These are phyloP conservation scores for Trichomycterus rosablanca DNA, from an alignment of 2,113 vertebrate species.

Conservation along the genomic window DNA sequence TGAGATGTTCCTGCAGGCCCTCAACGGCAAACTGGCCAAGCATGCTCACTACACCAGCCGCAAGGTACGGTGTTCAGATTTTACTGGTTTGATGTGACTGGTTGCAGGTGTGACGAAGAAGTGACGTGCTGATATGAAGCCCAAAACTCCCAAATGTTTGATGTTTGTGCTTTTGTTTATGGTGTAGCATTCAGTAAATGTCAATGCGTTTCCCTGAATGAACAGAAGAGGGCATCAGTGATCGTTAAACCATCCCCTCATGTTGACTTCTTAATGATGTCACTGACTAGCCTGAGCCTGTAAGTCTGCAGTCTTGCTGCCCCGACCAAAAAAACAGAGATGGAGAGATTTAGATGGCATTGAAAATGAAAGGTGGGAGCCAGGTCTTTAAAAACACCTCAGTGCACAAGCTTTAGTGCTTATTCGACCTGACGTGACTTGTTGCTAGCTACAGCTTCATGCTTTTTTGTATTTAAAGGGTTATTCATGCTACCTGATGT, in stretches of 20 bases:
- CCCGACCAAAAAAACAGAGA: constrained; percentile 17
- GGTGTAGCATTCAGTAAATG: background rate
- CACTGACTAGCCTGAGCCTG: constrained; percentile 61
- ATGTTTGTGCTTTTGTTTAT: background rate
- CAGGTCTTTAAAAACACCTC: constrained; percentile 3
- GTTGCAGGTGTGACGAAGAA: background rate
- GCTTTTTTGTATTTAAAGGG: too few relatives aligned
- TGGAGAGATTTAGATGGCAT: constrained; percentile 4
- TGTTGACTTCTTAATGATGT: constrained; percentile 65
- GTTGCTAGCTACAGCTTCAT: too few relatives aligned
- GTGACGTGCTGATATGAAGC: background rate
- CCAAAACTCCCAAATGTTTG: background rate
- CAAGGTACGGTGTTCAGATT: constrained; percentile 72
- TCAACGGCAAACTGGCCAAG: constrained; percentile 86
- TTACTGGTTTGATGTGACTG: background rate
- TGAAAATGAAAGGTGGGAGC: background rate
- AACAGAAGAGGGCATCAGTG: constrained; percentile 60
- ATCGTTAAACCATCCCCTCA: constrained; percentile 27
- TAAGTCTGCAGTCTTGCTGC: constrained; percentile 38
- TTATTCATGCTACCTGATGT: too few relatives aligned
- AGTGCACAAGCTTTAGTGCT: too few relatives aligned
- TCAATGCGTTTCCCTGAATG: constrained; percentile 4
- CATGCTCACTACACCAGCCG: constrained; percentile 94
- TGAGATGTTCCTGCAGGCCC: constrained; percentile 89
- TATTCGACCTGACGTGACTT: too few relatives aligned